phyloP scores from a whole-genome alignment of 2,113 vertebrate species.

The Elephas maximus region DNA sequence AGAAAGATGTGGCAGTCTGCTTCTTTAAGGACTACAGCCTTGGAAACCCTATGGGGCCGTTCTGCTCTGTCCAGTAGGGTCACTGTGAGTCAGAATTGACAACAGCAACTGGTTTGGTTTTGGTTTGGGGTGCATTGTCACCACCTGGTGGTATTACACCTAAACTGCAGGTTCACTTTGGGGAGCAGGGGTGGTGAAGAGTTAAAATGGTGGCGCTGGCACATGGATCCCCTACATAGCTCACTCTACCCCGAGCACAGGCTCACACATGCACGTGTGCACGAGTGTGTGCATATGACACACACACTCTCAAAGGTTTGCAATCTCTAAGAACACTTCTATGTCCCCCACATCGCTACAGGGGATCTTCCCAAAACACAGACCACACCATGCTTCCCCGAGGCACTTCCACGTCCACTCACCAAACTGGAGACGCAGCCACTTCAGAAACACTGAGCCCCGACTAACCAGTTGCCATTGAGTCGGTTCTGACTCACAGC shows the following conservation, averaged over 20 bases:
- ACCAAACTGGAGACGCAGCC: too few relatives aligned
- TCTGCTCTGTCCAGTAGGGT: neutral
- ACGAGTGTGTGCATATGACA: too few relatives aligned
- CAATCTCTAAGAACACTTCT: neutral
- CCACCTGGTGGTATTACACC: neutral
- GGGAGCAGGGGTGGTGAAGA: accelerated
- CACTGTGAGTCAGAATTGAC: too few relatives aligned
- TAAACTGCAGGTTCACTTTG: neutral
- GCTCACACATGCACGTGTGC: too few relatives aligned
- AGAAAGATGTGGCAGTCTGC: neutral
- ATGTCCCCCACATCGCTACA: neutral
- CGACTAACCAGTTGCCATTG: neutral
- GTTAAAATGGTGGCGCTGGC: too few relatives aligned
- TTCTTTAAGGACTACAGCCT: too few relatives aligned
- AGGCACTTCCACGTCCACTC: too few relatives aligned
- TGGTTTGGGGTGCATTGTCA: too few relatives aligned
- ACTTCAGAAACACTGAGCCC: neutral
- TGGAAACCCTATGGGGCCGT: neutral
- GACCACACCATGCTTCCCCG: neutral
- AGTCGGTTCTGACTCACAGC: too few relatives aligned
- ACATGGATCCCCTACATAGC: neutral
- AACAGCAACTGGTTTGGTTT: neutral
- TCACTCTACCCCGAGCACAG: neutral
- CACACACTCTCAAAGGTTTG: too few relatives aligned
- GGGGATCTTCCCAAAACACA: neutral